Evolutionary conservation across 37 sponge, comb jelly and placozoan genomes (phyloP).

Genomic region (Mnemiopsis leidyi): DNA sequence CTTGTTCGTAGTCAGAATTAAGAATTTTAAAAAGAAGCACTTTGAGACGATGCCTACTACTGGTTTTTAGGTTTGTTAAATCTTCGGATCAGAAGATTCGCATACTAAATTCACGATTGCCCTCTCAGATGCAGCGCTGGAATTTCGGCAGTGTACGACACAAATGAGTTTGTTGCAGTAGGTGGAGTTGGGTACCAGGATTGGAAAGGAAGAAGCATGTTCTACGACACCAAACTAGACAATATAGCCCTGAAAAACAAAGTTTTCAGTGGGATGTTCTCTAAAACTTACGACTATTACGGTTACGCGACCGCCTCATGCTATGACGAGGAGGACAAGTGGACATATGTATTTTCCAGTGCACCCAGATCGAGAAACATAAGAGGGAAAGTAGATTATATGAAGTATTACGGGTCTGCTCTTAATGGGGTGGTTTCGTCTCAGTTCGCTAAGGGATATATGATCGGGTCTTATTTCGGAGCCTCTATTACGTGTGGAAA

Average conservation of each 20-base stretch:
- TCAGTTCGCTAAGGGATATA: not conserved
- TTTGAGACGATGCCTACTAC: no score
- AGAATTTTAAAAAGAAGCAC: no score
- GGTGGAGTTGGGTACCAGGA: slow-evolving; percentile 22
- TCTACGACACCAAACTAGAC: slow-evolving; percentile 2
- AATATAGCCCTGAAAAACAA: not conserved
- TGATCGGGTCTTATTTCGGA: not conserved
- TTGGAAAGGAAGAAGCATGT: slow-evolving; percentile 35
- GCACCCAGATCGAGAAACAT: not conserved
- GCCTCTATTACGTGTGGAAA: slow-evolving; percentile 48
- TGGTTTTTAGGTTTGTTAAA: no score
- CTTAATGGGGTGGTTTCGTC: not conserved
- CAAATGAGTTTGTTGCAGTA: not conserved
- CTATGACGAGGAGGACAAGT: not conserved
- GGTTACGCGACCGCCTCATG: slow-evolving; percentile 28
- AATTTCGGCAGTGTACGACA: not conserved
- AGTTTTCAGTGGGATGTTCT: not conserved
- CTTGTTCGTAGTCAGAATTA: no score
- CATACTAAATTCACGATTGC: no score
- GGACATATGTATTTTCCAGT: not conserved
- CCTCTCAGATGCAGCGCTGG: slow-evolving; percentile 32
- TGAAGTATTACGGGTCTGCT: not conserved
- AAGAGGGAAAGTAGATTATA: slow-evolving; percentile 3
- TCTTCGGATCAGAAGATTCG: no score
- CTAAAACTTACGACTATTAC: not conserved